phyloP scores from a whole-genome alignment of 2,888 invertebrate genomes.

The Drosophila austrosaltans region DNA sequence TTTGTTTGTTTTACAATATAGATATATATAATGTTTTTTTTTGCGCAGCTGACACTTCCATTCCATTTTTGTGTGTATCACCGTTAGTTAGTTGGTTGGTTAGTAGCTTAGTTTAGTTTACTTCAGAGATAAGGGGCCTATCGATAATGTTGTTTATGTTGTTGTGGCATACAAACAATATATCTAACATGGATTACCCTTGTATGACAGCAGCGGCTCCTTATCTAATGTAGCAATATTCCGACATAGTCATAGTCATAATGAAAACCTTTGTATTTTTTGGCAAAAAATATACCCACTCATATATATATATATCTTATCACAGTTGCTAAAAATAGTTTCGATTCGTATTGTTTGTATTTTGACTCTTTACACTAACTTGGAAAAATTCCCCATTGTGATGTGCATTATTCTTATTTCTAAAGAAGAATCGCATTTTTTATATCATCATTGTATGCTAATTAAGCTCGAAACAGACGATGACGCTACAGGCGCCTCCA shows the following conservation, averaged over 20 bases:
- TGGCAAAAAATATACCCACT: slow-evolving; percentile 17
- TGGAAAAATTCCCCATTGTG: slow-evolving; percentile 38
- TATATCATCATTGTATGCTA: slow-evolving; percentile 35
- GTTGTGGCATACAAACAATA: slow-evolving; percentile 22
- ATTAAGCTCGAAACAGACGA: slow-evolving; percentile 35
- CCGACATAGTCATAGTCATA: slow-evolving; percentile 26
- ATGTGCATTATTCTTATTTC: slow-evolving; percentile 36
- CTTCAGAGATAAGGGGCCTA: slow-evolving; percentile 48
- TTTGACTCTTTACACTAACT: slow-evolving; percentile 34
- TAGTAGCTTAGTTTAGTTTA: slow-evolving; percentile 19
- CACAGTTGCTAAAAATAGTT: slow-evolving; percentile 37
- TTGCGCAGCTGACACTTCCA: slow-evolving; percentile 46
- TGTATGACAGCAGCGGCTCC: slow-evolving; percentile 48
- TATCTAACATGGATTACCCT: slow-evolving; percentile 65
- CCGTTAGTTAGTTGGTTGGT: slow-evolving; percentile 58
- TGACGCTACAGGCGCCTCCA: slow-evolving; percentile 1
- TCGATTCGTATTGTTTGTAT: slow-evolving; percentile 27
- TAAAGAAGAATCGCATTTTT: slow-evolving; percentile 8
- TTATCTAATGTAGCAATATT: slow-evolving; percentile 25
- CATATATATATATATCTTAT: slow-evolving; percentile 4
- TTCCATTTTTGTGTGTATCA: slow-evolving; percentile 26
- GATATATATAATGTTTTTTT: background rate
- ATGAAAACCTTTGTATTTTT: slow-evolving; percentile 46
- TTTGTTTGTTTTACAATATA: background rate
- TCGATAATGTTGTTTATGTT: slow-evolving; percentile 48